Evolutionary conservation across 2,888 invertebrate genomes (phyloP).

Genomic region (Tiliacea aurago): DNA sequence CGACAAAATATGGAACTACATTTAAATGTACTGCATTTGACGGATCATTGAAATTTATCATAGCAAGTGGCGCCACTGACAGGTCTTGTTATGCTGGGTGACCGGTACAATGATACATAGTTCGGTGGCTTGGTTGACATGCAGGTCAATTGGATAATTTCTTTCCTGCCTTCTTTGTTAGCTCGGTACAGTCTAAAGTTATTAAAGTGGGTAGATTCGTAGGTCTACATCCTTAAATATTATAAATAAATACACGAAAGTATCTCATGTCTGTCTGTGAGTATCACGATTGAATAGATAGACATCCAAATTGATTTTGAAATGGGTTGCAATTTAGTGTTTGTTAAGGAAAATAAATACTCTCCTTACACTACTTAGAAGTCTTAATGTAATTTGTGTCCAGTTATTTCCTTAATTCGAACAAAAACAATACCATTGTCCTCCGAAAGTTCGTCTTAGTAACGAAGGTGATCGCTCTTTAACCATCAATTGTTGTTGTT

Average conservation of each 20-base stretch:
- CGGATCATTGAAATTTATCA: background rate
- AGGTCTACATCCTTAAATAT: background rate
- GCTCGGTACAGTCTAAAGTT: slow-evolving; percentile 3
- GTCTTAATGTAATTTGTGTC: background rate
- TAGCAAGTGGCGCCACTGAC: slow-evolving; percentile 1
- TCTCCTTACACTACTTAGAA: too few relatives aligned
- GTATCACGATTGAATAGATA: background rate
- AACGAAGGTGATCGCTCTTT: background rate
- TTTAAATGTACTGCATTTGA: slow-evolving; percentile 1
- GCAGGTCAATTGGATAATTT: slow-evolving; percentile 68
- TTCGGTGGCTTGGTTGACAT: slow-evolving; percentile 21
- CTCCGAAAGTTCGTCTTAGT: background rate
- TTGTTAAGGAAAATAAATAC: background rate
- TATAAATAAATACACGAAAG: background rate
- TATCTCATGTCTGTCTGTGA: background rate
- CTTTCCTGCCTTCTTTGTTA: slow-evolving; percentile 45
- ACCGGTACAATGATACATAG: slow-evolving; percentile 13
- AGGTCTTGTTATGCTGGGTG: slow-evolving; percentile 9
- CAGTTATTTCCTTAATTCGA: background rate
- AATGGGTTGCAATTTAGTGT: too few relatives aligned
- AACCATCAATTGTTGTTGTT: background rate
- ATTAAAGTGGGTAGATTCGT: slow-evolving; percentile 12
- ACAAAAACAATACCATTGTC: background rate
- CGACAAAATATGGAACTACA: background rate
- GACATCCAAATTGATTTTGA: background rate